Base-by-base conservation (phyloP, 2,888 invertebrate genomes). In the Eupelmus urozonus region DNA sequence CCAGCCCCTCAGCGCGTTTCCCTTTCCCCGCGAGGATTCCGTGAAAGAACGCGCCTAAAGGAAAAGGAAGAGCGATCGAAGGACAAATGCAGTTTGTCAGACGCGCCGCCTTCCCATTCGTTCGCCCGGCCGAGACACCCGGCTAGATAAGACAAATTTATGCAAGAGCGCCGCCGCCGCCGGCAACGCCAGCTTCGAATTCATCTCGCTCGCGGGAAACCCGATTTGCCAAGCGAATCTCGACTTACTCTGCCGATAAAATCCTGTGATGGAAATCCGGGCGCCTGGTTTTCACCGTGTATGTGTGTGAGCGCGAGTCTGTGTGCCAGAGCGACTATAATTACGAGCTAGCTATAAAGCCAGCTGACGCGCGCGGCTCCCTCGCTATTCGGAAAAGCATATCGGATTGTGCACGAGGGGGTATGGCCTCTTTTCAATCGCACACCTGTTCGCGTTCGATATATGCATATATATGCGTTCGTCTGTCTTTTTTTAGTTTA, bases 111-210 rank as follows among this genome's bases (percentile, higher is more conserved):
- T 29, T 23, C 27, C 11, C 45, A 11, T 20, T 29, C 29, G 9
- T 25, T 9, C 27, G 23, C 25, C 11, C 34, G 3, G 34, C 34
- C 59, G 23, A 60, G 69, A 60, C 60, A 34, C 70, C 20, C 60
- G 62, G n/a, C n/a, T n/a, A 72, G 71, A 62, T 72, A 73, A 73
- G 63, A 42, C 20, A 66, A 29, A 66, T 66, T 66, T 66, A 57
- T 63, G 57, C 49, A 29, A 74, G 40, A n/a, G n/a, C n/a, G n/a
- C n/a, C n/a, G n/a, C n/a, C n/a, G n/a, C n/a, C n/a, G n/a, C n/a
- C n/a, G n/a, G n/a, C n/a, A n/a, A n/a, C 55, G 53, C 2, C 20
- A 20, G 18, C 40, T 27, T n/a, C 27, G 45, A 69, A 59, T n/a
- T 0, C 25, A 29, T 60, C 40, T 42, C 23, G 40, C 23, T 16